Base-by-base conservation (phyloP, 2,888 invertebrate genomes). In the Branchipolynoe longqiensis region DNA sequence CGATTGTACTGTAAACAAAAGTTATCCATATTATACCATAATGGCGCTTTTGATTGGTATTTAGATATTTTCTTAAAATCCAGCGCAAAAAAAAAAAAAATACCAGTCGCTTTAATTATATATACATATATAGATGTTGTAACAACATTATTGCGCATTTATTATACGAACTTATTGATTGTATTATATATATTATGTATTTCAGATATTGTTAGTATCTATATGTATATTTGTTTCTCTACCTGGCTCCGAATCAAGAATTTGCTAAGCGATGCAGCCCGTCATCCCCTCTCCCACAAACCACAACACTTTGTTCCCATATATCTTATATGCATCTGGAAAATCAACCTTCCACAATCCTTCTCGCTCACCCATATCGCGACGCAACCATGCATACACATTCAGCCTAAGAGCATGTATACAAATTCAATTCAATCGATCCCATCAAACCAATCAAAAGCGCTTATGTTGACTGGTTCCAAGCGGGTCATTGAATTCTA, bases 71-170 rank as follows among this genome's bases (percentile, higher is more conserved):
- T 31, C 69, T n/a, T 58, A n/a, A n/a, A n/a, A n/a, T n/a, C n/a
- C n/a, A n/a, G n/a, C n/a, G n/a, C n/a, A n/a, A n/a, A n/a, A n/a
- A n/a, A n/a, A n/a, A n/a, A n/a, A 22, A 38, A 69, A 69, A 38
- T 69, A 38, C 69, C 36, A 69, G 22, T 69, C 69, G 22, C n/a
- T 33, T 22, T 69, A 12, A 38, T n/a, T n/a, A n/a, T n/a, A n/a
- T n/a, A n/a, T n/a, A n/a, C n/a, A n/a, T n/a, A 38, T 69, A 69
- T 69, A 69, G 38, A 69, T 69, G 69, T 69, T 69, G 69, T 69
- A 69, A 69, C 38, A 36, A 33, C 38, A 69, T 33, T 38, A 69
- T 69, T 69, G 69, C 69, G 69, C 69, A 31, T 38, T n/a, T 36
- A 69, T 38, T 69, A 69, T 38, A 62, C 25, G 1, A 33, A 69